A percentile compares a stretch with the other conserved stretches of the same genome.
Evolutionary conservation across 2,888 invertebrate genomes (phyloP).

Genomic region (Amaurobius ferox): DNA sequence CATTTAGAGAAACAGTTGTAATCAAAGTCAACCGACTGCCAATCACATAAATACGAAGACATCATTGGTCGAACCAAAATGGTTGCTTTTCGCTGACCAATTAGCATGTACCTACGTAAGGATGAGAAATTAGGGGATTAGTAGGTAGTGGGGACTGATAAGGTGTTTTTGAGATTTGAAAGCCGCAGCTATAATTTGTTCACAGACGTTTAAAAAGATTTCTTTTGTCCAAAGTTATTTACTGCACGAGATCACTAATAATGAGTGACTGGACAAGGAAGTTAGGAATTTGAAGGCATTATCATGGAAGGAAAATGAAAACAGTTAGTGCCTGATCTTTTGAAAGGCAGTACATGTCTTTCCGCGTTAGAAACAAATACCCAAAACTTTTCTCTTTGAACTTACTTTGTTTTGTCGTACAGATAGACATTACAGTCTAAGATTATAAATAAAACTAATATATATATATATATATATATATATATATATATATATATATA

Average conservation of each 20-base stretch:
- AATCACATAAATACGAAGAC: slow-evolving; percentile 19
- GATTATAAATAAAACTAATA: too few species aligned
- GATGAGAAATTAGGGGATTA: slow-evolving; percentile 27
- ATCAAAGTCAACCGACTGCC: slow-evolving; percentile 40
- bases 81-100: slow-evolving; percentile 35
- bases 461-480: too few species aligned
- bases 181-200: slow-evolving; percentile 17
- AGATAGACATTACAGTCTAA: too few species aligned
- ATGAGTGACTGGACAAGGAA: slow-evolving; percentile 21
- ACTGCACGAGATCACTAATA: slow-evolving; percentile 20
- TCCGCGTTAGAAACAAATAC: too few species aligned
- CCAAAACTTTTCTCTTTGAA: too few species aligned
- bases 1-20: slow-evolving; percentile 59
- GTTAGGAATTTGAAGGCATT: slow-evolving; percentile 7
- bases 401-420: too few species aligned
- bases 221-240: slow-evolving; percentile 49
- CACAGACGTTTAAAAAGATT: slow-evolving; percentile 41
- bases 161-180: background rate
- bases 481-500: too few species aligned
- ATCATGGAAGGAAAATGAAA: too few species aligned
- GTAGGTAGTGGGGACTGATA: slow-evolving; percentile 25
- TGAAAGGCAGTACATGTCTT: too few species aligned
- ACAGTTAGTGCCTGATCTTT: too few species aligned
- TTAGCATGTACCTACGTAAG: slow-evolving; percentile 43
- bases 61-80: slow-evolving; percentile 33